Evolutionary conservation across 1,140 invertebrate genomes (phyloP), one percentile per base, ranked within the genome.

Genomic region (Drosophila littoralis): DNA sequence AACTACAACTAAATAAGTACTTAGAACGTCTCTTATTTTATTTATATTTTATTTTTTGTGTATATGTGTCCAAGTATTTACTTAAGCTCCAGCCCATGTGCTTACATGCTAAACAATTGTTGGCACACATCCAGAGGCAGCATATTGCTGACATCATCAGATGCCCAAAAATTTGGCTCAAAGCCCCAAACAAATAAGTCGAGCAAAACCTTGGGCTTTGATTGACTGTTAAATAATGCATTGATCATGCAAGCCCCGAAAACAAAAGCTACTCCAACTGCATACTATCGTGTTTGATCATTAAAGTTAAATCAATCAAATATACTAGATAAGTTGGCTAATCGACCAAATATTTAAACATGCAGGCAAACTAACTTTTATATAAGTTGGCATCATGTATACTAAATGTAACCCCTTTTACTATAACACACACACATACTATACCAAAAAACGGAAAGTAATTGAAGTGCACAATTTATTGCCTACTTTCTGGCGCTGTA

Each of bases 61-160:
- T 36, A 28, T 17, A 17, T 50, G 33, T 38, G 17, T 12, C 3
- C 17, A 38, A 36, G 7, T 36, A 48, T 61, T 35, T 28, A 35
- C 10, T 12, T 36, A 15, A 55, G 13, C 13, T 8, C 1, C 12
- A n/a, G 40, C 5, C 38, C 2, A 7, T 13, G 48, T 32, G 50
- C n/a, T 15, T 15, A 13, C n/a, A n/a, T 32, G 48, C 28, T 13
- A 1, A 42, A 9, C 33, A 36, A 45, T 15, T n/a, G 40, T 13
- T 43, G 36, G 55, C 40, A 58, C 38, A 17, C 9, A 54, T 52
- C 42, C 28, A 59, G 22, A 48, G 28, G 17, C 45, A 57, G 40
- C 67, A 64, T 55, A 54, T 71, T 64, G 69, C 69, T 72, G 69
- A 72, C 69, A 72, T 72, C 69, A 72, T 58, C 65, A 40, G 4